phyloP scores from a whole-genome alignment of 2,888 invertebrate species.

The Lathronympha strigana region DNA sequence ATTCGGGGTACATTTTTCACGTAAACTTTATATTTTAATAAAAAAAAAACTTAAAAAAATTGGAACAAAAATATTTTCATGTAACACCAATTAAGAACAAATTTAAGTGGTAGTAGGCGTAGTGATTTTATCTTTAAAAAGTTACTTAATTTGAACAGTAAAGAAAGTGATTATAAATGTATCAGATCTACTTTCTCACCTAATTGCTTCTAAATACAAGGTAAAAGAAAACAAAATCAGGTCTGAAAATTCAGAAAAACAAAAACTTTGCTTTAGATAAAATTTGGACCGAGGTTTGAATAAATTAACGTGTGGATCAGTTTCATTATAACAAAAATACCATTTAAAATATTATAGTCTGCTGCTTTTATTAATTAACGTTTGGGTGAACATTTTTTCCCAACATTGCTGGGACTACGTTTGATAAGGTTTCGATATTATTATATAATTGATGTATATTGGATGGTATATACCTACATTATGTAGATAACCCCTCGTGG shows the following conservation, averaged over 20 bases:
- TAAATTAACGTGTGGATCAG: conserved; percentile 26
- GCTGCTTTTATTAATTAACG: conserved; percentile 27
- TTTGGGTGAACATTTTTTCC: conserved; percentile 18
- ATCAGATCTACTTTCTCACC: background rate
- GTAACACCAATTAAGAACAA: background rate
- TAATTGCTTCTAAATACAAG: background rate
- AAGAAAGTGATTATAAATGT: background rate
- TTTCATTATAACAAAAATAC: conserved; percentile 24
- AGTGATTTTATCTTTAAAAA: background rate
- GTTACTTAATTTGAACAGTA: background rate
- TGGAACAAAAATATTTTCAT: background rate
- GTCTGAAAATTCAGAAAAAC: background rate
- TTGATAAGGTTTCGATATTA: background rate
- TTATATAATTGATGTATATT: too few species aligned
- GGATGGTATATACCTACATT: too few species aligned
- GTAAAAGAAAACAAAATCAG: conserved; percentile 2
- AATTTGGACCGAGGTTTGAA: conserved; percentile 6
- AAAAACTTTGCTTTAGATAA: conserved; percentile 4
- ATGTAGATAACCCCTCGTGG: too few species aligned
- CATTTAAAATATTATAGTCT: conserved; percentile 19
- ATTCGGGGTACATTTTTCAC: too few species aligned
- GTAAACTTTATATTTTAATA: too few species aligned
- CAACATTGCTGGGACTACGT: background rate
- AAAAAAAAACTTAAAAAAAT: background rate
- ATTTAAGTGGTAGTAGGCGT: background rate